Percentiles rank a stretch among this genome's conserved stretches.
Conservation (phyloP, 1,140 invertebrate genomes). For the Pectinophora gossypiella region DNA sequence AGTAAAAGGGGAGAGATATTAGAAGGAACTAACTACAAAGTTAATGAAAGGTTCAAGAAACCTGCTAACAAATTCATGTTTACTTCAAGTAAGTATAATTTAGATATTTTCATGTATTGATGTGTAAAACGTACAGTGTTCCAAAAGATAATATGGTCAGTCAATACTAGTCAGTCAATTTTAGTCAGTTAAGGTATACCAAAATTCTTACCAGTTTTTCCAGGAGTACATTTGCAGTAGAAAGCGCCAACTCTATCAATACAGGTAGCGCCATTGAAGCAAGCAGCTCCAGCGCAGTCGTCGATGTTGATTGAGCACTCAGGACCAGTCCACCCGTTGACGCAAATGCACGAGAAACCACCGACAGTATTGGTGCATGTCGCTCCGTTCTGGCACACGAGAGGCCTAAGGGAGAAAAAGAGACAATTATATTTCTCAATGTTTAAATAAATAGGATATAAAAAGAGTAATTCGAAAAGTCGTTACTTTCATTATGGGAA, state of each 20-base stretch:
- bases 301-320: constrained; percentile 96
- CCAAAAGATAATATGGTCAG: too few species aligned
- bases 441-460: neutral
- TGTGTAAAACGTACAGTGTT: too few species aligned
- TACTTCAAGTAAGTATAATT: too few species aligned
- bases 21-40: too few species aligned
- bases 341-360: constrained; percentile 96
- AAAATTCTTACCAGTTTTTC: constrained; percentile 88
- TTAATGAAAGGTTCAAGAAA: too few species aligned
- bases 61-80: too few species aligned
- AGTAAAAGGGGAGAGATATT: too few species aligned
- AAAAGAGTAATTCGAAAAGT: too few species aligned
- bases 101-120: too few species aligned
- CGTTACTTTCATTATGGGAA: too few species aligned
- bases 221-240: constrained; percentile 95
- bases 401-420: constrained; percentile 75
- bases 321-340: constrained; percentile 94
- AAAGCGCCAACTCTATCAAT: constrained; percentile 96
- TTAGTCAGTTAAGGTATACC: too few species aligned
- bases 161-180: too few species aligned
- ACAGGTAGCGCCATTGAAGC: constrained; percentile 97
- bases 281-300: constrained; percentile 93
- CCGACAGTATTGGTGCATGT: constrained; percentile 95
- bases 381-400: constrained; percentile 94
- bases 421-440: neutral